Evolutionary conservation across 2,797 vertebrate species (phyloP).

Genomic region (Gymnocypris eckloni): DNA sequence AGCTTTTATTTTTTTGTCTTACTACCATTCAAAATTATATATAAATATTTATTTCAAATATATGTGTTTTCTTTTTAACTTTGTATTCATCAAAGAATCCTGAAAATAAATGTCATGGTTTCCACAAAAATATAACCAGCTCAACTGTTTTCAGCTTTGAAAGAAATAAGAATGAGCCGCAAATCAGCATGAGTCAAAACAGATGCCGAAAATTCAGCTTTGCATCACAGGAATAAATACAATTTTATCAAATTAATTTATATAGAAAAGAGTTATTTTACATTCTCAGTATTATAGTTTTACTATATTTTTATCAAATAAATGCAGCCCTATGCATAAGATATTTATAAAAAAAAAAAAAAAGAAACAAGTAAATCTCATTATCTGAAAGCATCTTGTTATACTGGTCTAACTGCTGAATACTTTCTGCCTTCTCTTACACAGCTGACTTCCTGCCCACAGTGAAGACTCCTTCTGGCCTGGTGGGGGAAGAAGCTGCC

Average conservation of each 20-base stretch:
- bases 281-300: not conserved
- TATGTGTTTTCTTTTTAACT: not conserved
- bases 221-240: not conserved
- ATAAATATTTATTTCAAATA: not conserved
- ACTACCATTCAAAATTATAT: not conserved
- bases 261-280: not conserved
- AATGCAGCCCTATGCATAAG: not conserved
- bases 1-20: not conserved
- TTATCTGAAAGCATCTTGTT: not conserved
- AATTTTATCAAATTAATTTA: not conserved
- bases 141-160: not conserved
- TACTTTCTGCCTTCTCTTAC: not conserved
- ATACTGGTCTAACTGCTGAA: not conserved
- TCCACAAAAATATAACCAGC: not conserved
- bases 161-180: not conserved
- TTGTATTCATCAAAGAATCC: not conserved
- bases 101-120: not conserved
- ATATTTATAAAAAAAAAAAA: too few species aligned
- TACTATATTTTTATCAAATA: not conserved
- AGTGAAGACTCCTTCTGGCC: slow-evolving; percentile 83
- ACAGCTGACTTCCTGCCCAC: slow-evolving; percentile 83
- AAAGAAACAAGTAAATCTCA: not conserved
- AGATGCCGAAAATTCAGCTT: not conserved
- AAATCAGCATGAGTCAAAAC: not conserved
- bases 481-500: slow-evolving; percentile 86